These are phyloP conservation scores for Syndactyla subalaris DNA, from an alignment of 2,797 vertebrate genomes.

Conservation along the genomic window DNA sequence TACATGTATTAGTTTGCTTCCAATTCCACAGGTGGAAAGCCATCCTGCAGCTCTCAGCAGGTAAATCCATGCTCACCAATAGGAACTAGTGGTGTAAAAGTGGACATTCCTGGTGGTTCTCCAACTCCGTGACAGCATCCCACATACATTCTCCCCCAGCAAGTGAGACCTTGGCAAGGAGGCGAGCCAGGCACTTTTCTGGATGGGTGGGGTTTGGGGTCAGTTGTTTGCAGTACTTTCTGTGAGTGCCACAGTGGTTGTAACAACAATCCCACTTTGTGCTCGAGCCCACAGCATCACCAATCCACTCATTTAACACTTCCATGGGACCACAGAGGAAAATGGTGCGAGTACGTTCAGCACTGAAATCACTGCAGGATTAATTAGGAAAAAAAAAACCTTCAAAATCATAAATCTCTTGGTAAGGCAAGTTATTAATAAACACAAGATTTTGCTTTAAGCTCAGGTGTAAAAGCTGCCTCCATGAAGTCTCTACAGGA, in stretches of 20 bases:
- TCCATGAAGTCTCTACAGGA: neutral
- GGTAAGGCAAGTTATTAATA: neutral
- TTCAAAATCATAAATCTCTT: neutral
- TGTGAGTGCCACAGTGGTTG: neutral
- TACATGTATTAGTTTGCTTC: neutral
- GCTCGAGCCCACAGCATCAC: neutral
- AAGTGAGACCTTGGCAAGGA: neutral
- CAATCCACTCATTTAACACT: neutral
- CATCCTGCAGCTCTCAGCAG: neutral
- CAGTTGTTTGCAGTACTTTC: neutral
- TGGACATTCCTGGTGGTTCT: neutral
- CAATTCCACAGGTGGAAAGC: neutral
- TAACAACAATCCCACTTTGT: neutral
- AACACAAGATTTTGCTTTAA: neutral
- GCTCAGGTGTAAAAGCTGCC: neutral
- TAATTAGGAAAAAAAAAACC: neutral
- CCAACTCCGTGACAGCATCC: neutral
- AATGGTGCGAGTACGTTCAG: neutral
- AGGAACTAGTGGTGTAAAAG: neutral
- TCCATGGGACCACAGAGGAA: neutral
- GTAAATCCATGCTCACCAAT: accelerated
- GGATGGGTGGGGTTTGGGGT: neutral
- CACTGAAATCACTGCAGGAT: neutral
- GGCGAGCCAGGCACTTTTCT: neutral
- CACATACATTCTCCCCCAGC: neutral